These are phyloP conservation scores for Bunonema sp. DNA, from an alignment of 2,888 invertebrate species.

Conservation along the genomic window DNA sequence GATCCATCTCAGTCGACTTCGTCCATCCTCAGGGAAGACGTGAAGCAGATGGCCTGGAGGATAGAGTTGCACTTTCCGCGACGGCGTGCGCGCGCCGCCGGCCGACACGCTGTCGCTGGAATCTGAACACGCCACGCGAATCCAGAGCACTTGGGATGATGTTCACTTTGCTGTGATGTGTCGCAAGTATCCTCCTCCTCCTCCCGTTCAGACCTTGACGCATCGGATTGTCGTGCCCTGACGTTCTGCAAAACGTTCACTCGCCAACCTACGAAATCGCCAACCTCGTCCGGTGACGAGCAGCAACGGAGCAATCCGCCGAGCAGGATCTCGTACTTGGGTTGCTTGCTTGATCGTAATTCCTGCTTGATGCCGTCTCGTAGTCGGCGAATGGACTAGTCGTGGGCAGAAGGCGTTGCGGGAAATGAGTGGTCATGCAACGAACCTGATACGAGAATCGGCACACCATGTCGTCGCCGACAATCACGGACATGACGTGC, in stretches of 20 bases:
- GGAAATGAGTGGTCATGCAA: constrained; percentile 4
- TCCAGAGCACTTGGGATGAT: too few relatives aligned
- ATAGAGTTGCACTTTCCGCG: too few relatives aligned
- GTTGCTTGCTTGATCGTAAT: constrained; percentile 20
- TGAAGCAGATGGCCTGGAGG: constrained; percentile 69
- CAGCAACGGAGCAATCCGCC: constrained; percentile 49
- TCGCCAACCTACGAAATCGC: not conserved
- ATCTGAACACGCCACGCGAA: too few relatives aligned
- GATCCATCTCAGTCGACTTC: constrained; percentile 12
- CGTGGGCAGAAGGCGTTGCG: too few relatives aligned
- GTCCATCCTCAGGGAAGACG: too few relatives aligned
- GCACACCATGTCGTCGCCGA: constrained; percentile 76
- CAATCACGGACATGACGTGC: constrained; percentile 68
- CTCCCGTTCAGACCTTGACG: too few relatives aligned
- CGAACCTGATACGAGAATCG: constrained; percentile 45
- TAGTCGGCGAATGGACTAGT: constrained; percentile 30
- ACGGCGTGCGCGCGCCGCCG: too few relatives aligned
- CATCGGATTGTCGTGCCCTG: not conserved
- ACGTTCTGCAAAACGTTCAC: constrained; percentile 2
- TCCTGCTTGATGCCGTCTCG: constrained; percentile 28
- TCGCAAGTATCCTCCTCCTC: too few relatives aligned
- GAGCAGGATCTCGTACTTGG: constrained; percentile 67
- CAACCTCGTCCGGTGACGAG: constrained; percentile 25
- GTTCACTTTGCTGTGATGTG: too few relatives aligned
- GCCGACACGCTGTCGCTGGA: too few relatives aligned